Evolutionary conservation across 1,140 invertebrate species (phyloP).

Genomic region (Euwallacea fornicatus): DNA sequence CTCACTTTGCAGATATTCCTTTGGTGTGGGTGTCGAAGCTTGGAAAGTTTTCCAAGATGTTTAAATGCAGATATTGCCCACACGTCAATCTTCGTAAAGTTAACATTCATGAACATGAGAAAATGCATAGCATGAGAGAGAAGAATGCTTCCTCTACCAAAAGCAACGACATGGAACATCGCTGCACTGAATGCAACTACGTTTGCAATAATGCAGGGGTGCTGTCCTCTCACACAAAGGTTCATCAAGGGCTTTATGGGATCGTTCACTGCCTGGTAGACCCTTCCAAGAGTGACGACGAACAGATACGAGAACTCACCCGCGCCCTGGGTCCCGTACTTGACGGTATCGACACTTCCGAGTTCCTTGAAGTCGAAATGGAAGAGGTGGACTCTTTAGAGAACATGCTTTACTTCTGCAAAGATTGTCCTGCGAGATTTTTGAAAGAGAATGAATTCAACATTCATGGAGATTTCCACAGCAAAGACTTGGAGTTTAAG

Average conservation of each 20-base stretch:
- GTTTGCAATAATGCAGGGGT: constrained; percentile 74
- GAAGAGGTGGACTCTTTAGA: constrained; percentile 41
- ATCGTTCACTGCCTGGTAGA: constrained; percentile 72
- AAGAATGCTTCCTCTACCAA: constrained; percentile 51
- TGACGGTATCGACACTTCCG: constrained; percentile 30
- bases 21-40: constrained; percentile 73
- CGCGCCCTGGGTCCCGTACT: constrained; percentile 49
- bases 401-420: constrained; percentile 59
- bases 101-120: constrained; percentile 84
- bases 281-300: constrained; percentile 62
- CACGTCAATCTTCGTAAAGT: constrained; percentile 77
- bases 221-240: constrained; percentile 76
- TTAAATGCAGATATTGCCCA: constrained; percentile 82
- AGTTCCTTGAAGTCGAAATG: constrained; percentile 36
- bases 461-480: constrained; percentile 69
- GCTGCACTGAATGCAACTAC: constrained; percentile 80
- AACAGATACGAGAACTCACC: constrained; percentile 66
- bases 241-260: constrained; percentile 71
- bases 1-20: constrained; percentile 58
- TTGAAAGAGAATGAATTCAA: constrained; percentile 66
- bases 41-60: constrained; percentile 78
- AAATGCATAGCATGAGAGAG: constrained; percentile 71
- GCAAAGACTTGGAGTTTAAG: constrained; percentile 62
- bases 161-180: constrained; percentile 50
- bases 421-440: constrained; percentile 75